phyloP scores from a whole-genome alignment of 2,888 invertebrate species.

The Zygothrica quintamaculata region DNA sequence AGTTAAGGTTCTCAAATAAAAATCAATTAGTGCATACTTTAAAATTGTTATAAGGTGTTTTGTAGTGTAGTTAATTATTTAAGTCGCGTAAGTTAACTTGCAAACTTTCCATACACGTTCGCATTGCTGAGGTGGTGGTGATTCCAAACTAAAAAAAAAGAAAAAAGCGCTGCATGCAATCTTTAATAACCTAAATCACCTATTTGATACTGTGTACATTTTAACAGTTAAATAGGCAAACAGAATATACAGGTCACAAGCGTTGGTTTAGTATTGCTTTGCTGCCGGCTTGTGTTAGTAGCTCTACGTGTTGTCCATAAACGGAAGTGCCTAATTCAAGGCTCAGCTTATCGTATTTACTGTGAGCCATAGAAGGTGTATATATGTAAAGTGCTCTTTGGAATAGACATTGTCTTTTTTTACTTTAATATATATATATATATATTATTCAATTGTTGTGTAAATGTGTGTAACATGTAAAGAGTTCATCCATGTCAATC shows the following conservation, averaged over 20 bases:
- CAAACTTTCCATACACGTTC: slow-evolving; percentile 16
- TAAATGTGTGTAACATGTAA: neutral
- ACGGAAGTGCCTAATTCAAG: slow-evolving; percentile 44
- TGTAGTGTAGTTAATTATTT: slow-evolving; percentile 12
- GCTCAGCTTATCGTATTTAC: slow-evolving; percentile 9
- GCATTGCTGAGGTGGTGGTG: slow-evolving; percentile 18
- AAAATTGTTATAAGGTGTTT: neutral
- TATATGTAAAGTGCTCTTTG: slow-evolving; percentile 40
- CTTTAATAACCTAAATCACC: slow-evolving; percentile 37
- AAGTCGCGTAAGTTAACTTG: slow-evolving; percentile 24
- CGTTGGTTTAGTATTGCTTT: neutral
- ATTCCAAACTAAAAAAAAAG: slow-evolving; percentile 13
- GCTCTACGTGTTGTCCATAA: slow-evolving; percentile 50
- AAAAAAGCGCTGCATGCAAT: slow-evolving; percentile 24
- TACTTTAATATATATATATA: slow-evolving; percentile 1
- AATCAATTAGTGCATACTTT: neutral
- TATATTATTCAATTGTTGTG: neutral
- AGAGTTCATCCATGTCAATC: slow-evolving; percentile 43
- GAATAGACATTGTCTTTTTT: slow-evolving; percentile 11
- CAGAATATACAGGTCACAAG: slow-evolving; percentile 33
- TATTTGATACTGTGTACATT: slow-evolving; percentile 5
- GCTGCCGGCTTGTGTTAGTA: slow-evolving; percentile 44
- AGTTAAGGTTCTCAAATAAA: neutral
- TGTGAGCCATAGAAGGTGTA: neutral
- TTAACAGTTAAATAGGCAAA: slow-evolving; percentile 5